phyloP scores from a whole-genome alignment of 1,140 invertebrate species.

The Drosophila guanche region DNA sequence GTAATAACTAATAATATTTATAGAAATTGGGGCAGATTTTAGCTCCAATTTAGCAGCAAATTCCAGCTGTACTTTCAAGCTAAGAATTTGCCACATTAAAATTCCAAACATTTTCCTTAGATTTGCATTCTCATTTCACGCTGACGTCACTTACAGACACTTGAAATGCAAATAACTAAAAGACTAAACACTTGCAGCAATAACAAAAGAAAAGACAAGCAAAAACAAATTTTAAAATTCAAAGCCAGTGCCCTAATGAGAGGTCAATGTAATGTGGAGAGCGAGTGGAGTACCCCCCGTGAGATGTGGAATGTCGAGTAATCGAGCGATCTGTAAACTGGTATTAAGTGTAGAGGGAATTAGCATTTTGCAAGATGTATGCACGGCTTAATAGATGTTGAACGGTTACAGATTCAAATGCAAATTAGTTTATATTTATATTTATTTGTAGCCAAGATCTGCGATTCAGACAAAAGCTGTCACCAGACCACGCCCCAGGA shows the following conservation, averaged over 20 bases:
- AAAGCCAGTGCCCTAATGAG: conserved; percentile 59
- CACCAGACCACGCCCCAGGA: conserved; percentile 38
- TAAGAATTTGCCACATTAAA: conserved; percentile 1
- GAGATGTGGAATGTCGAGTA: too few species aligned
- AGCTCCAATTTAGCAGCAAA: too few species aligned
- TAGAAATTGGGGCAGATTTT: too few species aligned
- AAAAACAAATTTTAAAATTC: conserved; percentile 48
- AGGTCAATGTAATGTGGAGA: conserved; percentile 60
- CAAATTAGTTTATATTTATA: conserved; percentile 57
- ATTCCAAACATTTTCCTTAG: conserved; percentile 6
- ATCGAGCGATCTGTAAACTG: conserved; percentile 25
- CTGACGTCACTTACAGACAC: conserved; percentile 54
- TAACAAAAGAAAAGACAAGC: conserved; percentile 29
- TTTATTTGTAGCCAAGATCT: conserved; percentile 52
- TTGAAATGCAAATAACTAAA: conserved; percentile 56
- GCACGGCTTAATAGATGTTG: conserved; percentile 27
- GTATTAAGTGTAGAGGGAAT: conserved; percentile 18
- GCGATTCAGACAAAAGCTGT: conserved; percentile 29
- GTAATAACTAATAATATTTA: too few species aligned
- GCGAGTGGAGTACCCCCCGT: not conserved
- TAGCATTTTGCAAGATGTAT: conserved; percentile 35
- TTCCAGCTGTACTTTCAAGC: not conserved
- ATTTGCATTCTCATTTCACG: conserved; percentile 18
- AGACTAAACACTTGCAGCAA: conserved; percentile 36
- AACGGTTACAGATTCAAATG: conserved; percentile 55